Evolutionary conservation across 2,797 vertebrate species (phyloP).

Genomic region (Mallotus villosus): DNA sequence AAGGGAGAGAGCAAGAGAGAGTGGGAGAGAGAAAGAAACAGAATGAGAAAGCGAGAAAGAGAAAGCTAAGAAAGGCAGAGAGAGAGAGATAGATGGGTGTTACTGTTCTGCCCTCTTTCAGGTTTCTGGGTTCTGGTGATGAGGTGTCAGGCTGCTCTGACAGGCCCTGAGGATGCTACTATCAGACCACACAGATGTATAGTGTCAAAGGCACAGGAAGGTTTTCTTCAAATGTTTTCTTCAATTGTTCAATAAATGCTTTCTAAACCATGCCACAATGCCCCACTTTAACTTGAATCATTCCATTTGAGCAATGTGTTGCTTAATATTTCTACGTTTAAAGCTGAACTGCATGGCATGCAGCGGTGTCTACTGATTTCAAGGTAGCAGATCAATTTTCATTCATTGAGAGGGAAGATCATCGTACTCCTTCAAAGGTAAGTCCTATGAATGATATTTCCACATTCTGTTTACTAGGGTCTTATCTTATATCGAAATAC

Average conservation of each 20-base stretch:
- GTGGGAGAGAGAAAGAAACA: conserved; percentile 8
- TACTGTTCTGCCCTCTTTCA: background rate
- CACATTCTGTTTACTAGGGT: background rate
- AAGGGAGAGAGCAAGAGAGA: conserved; percentile 14
- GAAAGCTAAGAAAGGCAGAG: too few species aligned
- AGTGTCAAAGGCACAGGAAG: conserved; percentile 2
- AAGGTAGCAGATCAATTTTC: background rate
- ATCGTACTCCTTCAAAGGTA: background rate
- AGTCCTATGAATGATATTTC: background rate
- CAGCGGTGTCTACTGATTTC: conserved; percentile 1
- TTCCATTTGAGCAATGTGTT: conserved; percentile 1
- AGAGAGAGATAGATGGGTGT: too few species aligned
- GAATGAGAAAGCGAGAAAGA: too few species aligned
- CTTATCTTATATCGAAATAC: too few species aligned
- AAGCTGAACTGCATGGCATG: background rate
- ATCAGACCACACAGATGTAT: conserved; percentile 1
- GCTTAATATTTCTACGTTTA: background rate
- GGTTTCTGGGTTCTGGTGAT: conserved; percentile 22
- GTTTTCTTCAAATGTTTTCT: background rate
- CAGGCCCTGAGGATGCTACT: background rate
- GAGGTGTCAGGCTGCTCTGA: background rate
- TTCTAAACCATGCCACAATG: conserved; percentile 3
- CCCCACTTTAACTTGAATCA: conserved; percentile 16
- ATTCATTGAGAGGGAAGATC: background rate
- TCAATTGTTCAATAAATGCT: conserved; percentile 8